Conservation (phyloP, 1,140 invertebrate genomes). For the Globodera ellingtonae region DNA sequence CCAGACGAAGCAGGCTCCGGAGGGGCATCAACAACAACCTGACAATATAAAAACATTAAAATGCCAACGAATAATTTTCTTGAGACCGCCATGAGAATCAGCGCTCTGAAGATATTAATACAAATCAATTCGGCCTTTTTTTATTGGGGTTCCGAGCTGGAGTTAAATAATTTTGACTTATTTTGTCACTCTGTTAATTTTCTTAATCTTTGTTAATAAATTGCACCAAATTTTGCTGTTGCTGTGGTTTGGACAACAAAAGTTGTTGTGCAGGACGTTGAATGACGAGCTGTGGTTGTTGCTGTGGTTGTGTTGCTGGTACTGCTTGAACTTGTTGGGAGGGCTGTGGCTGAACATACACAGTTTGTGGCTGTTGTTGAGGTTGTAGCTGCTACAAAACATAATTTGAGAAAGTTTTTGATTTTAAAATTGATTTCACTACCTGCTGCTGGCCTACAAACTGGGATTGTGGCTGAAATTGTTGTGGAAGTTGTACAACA, state of each 20-base stretch:
- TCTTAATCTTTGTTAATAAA: too few relatives aligned
- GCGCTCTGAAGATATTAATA: too few relatives aligned
- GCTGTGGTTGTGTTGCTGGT: background rate
- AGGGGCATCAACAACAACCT: too few relatives aligned
- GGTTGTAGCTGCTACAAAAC: background rate
- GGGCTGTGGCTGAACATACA: conserved; percentile 1
- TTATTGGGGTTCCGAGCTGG: too few relatives aligned
- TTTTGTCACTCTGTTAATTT: too few relatives aligned
- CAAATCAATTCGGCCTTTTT: too few relatives aligned
- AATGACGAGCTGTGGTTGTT: background rate
- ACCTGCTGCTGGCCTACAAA: background rate
- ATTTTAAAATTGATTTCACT: background rate
- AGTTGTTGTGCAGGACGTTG: background rate
- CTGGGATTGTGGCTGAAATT: background rate
- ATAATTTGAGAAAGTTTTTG: background rate
- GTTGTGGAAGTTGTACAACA: conserved; percentile 2
- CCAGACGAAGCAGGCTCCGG: too few relatives aligned
- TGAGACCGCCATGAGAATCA: too few relatives aligned
- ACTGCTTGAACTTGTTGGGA: background rate
- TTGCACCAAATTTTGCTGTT: background rate
- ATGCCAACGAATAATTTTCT: too few relatives aligned
- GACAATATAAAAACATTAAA: too few relatives aligned
- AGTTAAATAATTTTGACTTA: too few relatives aligned
- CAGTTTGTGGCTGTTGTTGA: background rate
- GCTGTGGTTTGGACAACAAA: background rate